Percentiles rank a stretch among this genome's conserved stretches.
Evolutionary conservation across 2,797 vertebrate genomes (phyloP).

Genomic region (Bovichtus diacanthus): DNA sequence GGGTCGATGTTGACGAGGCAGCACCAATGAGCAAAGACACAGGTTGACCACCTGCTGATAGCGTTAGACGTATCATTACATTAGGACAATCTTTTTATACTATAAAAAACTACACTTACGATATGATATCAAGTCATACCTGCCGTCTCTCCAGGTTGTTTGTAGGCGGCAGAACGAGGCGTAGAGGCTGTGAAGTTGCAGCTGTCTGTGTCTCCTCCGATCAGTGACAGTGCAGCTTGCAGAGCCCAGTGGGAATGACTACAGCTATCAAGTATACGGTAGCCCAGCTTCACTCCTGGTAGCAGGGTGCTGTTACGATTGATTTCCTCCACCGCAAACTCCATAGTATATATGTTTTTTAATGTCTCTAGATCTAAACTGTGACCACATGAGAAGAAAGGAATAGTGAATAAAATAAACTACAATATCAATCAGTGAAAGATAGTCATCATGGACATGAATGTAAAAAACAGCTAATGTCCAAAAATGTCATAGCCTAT

Average conservation of each 20-base stretch:
- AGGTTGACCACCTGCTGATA: constrained; percentile 31
- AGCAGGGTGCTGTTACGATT: constrained; percentile 64
- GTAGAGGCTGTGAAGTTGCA: constrained; percentile 36
- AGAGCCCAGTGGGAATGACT: constrained; percentile 62
- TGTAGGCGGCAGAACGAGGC: background rate
- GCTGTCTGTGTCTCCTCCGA: constrained; percentile 48
- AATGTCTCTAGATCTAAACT: constrained; percentile 79
- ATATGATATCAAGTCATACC: constrained; percentile 12
- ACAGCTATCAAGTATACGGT: constrained; percentile 67
- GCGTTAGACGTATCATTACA: background rate
- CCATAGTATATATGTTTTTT: constrained; percentile 73
- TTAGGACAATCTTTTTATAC: background rate
- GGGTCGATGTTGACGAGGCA: constrained; percentile 71
- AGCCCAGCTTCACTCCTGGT: constrained; percentile 70
- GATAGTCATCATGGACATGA: background rate
- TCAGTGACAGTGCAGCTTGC: constrained; percentile 54
- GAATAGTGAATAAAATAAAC: background rate
- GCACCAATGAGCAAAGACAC: constrained; percentile 79
- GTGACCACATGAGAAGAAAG: constrained; percentile 35
- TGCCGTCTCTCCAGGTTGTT: background rate
- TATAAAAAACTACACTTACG: background rate
- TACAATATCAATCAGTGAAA: background rate
- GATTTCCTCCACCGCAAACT: constrained; percentile 80
- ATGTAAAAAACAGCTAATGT: background rate
- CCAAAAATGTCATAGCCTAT: background rate